phyloP scores from a whole-genome alignment of 1,140 invertebrate genomes.

The Dreissena rostriformis region DNA sequence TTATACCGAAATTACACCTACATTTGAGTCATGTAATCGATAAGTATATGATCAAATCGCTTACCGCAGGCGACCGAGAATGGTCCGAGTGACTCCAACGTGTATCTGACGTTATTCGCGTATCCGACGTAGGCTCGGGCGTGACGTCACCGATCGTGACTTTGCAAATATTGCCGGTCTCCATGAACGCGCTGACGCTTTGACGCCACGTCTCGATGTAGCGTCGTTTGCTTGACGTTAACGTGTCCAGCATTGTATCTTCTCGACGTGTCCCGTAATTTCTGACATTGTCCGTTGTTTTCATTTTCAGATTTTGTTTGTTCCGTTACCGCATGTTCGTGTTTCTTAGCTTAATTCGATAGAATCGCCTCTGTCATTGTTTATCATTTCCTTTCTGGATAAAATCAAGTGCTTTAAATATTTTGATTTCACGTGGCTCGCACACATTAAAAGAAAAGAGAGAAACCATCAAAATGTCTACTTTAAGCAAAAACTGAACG shows the following conservation, averaged over 20 bases:
- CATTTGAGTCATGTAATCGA: no score
- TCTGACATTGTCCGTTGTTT: constrained; percentile 7
- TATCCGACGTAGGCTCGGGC: constrained; percentile 8
- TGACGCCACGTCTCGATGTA: constrained; percentile 47
- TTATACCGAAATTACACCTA: no score
- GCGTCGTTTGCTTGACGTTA: constrained; percentile 22
- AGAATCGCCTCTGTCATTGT: background rate
- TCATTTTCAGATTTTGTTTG: background rate
- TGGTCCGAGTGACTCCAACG: constrained; percentile 3
- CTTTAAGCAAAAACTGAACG: background rate
- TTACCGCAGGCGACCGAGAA: constrained; percentile 14
- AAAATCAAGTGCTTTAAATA: background rate
- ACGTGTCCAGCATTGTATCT: constrained; percentile 9
- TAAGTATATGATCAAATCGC: background rate
- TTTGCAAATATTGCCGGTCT: constrained; percentile 45
- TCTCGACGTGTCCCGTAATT: constrained; percentile 12
- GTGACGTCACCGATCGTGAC: constrained; percentile 30
- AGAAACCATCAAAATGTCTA: background rate
- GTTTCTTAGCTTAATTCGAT: background rate
- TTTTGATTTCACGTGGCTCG: background rate
- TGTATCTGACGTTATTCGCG: background rate
- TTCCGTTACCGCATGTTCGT: background rate
- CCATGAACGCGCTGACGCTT: constrained; percentile 45
- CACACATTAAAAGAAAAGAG: background rate
- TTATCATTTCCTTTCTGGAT: no score